A percentile compares a stretch with the other conserved stretches of the same genome.
phyloP scores from a whole-genome alignment of 1,140 invertebrate genomes.

The Cotesia typhae region DNA sequence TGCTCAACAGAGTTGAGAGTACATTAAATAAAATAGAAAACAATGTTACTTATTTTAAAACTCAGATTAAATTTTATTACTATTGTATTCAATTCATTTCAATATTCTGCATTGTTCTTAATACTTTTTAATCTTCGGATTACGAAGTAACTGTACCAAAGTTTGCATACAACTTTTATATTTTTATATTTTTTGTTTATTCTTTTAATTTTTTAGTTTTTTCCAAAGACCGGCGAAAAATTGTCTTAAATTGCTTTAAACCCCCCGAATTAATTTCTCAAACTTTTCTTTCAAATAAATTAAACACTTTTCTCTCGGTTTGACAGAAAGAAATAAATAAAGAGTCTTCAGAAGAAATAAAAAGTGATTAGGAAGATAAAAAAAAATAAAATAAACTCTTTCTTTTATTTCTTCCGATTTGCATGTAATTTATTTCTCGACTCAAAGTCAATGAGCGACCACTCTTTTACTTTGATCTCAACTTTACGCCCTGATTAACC shows the following conservation, averaged over 20 bases:
- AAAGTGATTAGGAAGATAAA: slow-evolving; percentile 40
- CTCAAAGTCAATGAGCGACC: slow-evolving; percentile 36
- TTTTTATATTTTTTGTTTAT: no score
- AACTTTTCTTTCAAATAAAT: no score
- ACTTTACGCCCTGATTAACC: slow-evolving; percentile 32
- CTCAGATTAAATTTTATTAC: no score
- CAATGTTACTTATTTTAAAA: background rate
- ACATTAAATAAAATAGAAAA: background rate
- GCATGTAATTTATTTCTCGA: slow-evolving; percentile 46
- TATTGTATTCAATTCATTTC: no score
- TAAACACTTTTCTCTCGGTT: slow-evolving; percentile 31
- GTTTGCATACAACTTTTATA: no score
- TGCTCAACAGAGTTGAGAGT: slow-evolving; percentile 8
- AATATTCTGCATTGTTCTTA: no score
- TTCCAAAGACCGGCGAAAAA: no score
- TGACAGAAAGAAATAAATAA: slow-evolving; percentile 48
- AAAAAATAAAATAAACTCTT: slow-evolving; percentile 45
- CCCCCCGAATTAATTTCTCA: no score
- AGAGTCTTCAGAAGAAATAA: slow-evolving; percentile 40
- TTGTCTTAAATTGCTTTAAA: no score
- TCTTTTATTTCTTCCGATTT: slow-evolving; percentile 48
- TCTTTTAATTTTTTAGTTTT: no score
- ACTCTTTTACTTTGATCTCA: slow-evolving; percentile 46
- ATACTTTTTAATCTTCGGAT: no score
- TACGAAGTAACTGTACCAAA: no score